phyloP scores from a whole-genome alignment of 2,797 vertebrate genomes.

The Gadopsis marmoratus region DNA sequence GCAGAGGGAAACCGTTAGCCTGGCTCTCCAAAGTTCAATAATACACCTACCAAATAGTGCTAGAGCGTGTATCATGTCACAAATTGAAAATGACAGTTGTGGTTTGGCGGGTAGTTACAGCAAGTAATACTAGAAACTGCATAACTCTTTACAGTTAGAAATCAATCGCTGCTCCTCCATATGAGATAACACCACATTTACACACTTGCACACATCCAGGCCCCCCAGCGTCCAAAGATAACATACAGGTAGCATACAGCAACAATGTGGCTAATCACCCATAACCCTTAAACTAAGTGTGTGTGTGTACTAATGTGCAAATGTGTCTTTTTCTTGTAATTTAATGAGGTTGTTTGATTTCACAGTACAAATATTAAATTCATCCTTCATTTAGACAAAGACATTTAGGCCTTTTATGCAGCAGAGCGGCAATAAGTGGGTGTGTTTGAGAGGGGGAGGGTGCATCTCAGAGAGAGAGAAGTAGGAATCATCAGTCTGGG shows the following conservation, averaged over 20 bases:
- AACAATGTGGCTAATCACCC: background rate
- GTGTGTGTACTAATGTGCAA: background rate
- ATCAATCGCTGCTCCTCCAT: background rate
- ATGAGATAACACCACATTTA: background rate
- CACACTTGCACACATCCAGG: background rate
- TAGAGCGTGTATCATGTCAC: background rate
- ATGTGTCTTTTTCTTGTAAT: background rate
- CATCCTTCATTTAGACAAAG: slow-evolving; percentile 30
- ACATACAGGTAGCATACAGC: background rate
- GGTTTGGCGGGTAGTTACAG: no score
- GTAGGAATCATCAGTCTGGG: slow-evolving; percentile 36
- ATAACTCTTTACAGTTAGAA: background rate
- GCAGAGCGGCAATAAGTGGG: slow-evolving; percentile 20
- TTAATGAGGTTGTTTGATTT: slow-evolving; percentile 1
- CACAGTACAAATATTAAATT: slow-evolving; percentile 29
- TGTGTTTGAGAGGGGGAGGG: background rate
- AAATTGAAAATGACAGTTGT: no score
- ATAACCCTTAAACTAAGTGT: slow-evolving; percentile 10
- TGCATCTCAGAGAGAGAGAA: background rate
- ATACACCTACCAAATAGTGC: background rate
- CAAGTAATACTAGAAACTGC: background rate
- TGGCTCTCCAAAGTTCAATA: background rate
- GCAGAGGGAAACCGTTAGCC: background rate
- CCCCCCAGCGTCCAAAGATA: background rate
- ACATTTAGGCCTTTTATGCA: slow-evolving; percentile 7